Conservation (phyloP, 2,113 vertebrate species). For the Lagenorhynchus albirostris region DNA sequence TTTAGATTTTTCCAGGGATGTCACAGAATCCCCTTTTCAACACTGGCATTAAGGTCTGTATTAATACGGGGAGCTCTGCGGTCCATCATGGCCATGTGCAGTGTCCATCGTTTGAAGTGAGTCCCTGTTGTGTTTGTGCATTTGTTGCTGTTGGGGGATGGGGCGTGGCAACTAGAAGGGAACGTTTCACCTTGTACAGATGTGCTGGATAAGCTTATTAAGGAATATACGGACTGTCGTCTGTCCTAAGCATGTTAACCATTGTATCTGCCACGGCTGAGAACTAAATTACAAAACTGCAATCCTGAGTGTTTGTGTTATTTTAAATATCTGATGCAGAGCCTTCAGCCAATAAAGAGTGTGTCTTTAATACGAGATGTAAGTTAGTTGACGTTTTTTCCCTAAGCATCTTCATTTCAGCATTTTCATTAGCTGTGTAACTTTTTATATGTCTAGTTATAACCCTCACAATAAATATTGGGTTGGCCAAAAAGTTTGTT, state of each 20-base stretch:
- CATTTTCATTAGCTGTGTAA: neutral
- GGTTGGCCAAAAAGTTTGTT: too few species aligned
- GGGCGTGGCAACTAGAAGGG: constrained; percentile 5
- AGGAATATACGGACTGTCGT: neutral
- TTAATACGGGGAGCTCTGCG: neutral
- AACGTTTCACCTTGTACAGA: constrained; percentile 3
- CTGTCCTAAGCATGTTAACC: constrained; percentile 2
- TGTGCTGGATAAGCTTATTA: neutral
- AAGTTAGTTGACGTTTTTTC: neutral
- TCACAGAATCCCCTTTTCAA: neutral
- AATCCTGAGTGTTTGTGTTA: neutral
- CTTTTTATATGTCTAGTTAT: neutral
- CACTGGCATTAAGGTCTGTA: neutral
- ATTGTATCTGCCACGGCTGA: neutral
- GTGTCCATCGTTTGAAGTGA: neutral
- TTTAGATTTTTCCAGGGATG: neutral
- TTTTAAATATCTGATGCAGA: neutral
- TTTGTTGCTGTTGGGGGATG: neutral
- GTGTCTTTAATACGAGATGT: constrained; percentile 34
- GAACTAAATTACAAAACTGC: neutral
- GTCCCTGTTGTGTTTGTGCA: neutral
- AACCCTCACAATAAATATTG: neutral
- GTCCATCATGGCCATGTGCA: rapidly evolving
- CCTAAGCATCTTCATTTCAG: neutral
- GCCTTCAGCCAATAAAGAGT: constrained; percentile 35